A percentile compares a stretch with the other conserved stretches of the same genome.
Evolutionary conservation across 2,113 vertebrate genomes (phyloP).

Genomic region (Tachysurus vachellii): DNA sequence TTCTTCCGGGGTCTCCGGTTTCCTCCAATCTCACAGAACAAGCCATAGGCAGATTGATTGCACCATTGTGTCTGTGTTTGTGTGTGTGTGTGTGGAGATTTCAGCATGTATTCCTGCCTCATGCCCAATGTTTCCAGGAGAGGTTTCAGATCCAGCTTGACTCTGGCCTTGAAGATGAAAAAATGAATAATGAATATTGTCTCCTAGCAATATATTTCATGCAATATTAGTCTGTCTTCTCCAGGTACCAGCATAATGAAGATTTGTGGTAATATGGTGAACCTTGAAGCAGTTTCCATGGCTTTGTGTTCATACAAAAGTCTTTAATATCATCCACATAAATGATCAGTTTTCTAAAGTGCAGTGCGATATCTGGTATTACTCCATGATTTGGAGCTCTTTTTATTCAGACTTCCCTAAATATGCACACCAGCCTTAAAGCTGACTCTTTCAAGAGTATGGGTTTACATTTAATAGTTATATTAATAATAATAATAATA

Average conservation of each 20-base stretch:
- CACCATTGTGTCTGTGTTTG: not conserved
- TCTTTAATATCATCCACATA: not conserved
- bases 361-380: not conserved
- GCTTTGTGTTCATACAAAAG: not conserved
- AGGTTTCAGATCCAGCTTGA: not conserved
- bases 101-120: not conserved
- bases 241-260: constrained; percentile 4
- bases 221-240: not conserved
- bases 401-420: not conserved
- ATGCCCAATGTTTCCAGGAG: not conserved
- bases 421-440: not conserved
- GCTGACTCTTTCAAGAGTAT: not conserved
- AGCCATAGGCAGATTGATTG: not conserved
- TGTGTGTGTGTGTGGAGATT: not conserved
- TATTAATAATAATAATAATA: not conserved
- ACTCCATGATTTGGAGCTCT: not conserved
- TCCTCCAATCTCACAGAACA: not conserved
- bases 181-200: constrained; percentile 1
- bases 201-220: not conserved
- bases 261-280: constrained; percentile 1
- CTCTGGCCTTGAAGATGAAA: not conserved
- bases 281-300: constrained; percentile 1
- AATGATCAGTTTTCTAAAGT: not conserved
- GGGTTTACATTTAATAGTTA: not conserved
- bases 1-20: not conserved